Percentiles rank a stretch among this genome's conserved stretches.
phyloP scores from a whole-genome alignment of 1,140 invertebrate genomes.

The Drosophila repleta region DNA sequence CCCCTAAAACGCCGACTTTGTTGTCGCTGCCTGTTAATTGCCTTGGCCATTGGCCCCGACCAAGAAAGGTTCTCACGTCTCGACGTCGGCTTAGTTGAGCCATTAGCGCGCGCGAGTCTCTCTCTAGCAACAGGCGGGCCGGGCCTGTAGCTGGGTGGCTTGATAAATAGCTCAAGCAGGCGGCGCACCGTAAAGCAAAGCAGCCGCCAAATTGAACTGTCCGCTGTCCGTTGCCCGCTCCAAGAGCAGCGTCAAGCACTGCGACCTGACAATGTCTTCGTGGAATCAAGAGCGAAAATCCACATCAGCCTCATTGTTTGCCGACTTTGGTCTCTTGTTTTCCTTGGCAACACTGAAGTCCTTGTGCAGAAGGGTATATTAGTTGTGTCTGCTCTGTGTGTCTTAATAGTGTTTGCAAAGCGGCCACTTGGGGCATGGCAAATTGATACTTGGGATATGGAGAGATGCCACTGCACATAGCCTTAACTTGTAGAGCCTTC shows the following conservation, averaged over 20 bases:
- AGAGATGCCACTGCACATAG: no score
- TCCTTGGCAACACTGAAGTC: no score
- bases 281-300: constrained; percentile 21
- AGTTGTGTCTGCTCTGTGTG: no score
- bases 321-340: constrained; percentile 7
- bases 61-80: constrained; percentile 69
- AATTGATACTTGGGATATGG: no score
- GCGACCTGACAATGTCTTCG: constrained; percentile 19
- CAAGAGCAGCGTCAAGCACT: background rate
- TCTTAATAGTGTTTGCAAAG: no score
- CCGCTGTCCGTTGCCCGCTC: constrained; percentile 7
- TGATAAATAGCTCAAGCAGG: constrained; percentile 2
- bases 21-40: constrained; percentile 56
- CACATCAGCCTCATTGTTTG: constrained; percentile 9
- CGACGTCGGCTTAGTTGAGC: constrained; percentile 36
- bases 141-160: constrained; percentile 31
- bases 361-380: no score
- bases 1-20: constrained; percentile 20
- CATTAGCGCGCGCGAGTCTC: constrained; percentile 38
- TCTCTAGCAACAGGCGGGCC: constrained; percentile 30
- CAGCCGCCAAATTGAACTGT: constrained; percentile 37
- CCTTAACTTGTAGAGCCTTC: no score
- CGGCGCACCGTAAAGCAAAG: constrained; percentile 8
- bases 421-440: no score
- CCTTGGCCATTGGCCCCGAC: constrained; percentile 42